phyloP scores from a whole-genome alignment of 1,140 invertebrate species.

The Portunus trituberculatus region DNA sequence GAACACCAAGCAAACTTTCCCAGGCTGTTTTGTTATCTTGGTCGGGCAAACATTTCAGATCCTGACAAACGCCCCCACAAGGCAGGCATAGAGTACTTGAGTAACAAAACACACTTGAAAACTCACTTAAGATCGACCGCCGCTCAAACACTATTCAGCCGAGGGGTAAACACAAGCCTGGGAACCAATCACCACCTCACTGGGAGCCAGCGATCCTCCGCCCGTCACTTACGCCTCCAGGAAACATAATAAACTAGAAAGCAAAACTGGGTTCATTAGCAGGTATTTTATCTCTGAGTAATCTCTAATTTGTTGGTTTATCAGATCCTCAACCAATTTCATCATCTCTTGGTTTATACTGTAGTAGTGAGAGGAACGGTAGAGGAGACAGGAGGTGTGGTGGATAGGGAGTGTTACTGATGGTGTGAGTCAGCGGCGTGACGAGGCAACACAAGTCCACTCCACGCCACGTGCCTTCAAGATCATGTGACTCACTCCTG shows the following conservation, averaged over 20 bases:
- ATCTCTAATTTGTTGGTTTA: neutral
- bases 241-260: neutral
- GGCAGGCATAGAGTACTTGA: neutral
- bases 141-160: neutral
- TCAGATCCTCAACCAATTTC: neutral
- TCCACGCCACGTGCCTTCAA: too few relatives aligned
- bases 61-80: neutral
- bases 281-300: neutral
- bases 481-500: too few relatives aligned
- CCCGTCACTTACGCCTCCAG: neutral
- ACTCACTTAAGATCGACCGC: slow-evolving; percentile 20
- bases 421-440: too few relatives aligned
- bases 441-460: too few relatives aligned
- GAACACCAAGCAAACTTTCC: slow-evolving; percentile 10
- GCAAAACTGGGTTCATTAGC: neutral
- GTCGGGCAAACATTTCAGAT: neutral
- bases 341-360: neutral
- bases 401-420: neutral
- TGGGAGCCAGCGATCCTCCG: neutral
- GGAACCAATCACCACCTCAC: slow-evolving; percentile 17
- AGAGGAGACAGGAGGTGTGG: neutral
- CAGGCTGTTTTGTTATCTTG: neutral
- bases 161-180: neutral
- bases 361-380: neutral
- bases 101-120: slow-evolving; percentile 23